Conservation (phyloP, 2,888 invertebrate genomes). For the Loripinus fragilis region DNA sequence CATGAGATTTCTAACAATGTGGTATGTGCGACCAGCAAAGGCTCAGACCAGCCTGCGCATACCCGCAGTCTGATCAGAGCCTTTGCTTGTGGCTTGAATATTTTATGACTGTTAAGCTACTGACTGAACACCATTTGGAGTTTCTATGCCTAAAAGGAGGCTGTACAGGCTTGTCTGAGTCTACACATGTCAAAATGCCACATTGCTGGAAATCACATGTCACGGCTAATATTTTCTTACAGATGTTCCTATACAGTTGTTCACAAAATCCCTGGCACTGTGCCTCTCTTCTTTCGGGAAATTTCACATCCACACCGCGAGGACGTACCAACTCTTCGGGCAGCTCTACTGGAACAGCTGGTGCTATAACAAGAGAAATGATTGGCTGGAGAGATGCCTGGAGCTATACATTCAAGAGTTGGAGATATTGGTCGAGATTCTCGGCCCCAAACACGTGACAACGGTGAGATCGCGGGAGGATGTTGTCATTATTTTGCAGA, state of each 20-base stretch:
- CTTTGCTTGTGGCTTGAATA: too few relatives aligned
- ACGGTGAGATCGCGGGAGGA: slow-evolving; percentile 67
- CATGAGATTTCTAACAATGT: too few relatives aligned
- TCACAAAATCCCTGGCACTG: slow-evolving; percentile 59
- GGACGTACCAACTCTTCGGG: slow-evolving; percentile 65
- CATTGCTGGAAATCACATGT: too few relatives aligned
- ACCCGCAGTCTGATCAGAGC: too few relatives aligned
- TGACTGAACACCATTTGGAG: too few relatives aligned
- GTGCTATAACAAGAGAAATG: slow-evolving; percentile 14
- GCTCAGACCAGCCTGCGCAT: too few relatives aligned
- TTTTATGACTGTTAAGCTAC: too few relatives aligned
- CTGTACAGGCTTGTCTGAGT: too few relatives aligned
- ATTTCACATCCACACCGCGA: slow-evolving; percentile 62
- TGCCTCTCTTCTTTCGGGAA: slow-evolving; percentile 62
- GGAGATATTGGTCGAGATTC: slow-evolving; percentile 61
- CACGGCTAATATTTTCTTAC: too few relatives aligned
- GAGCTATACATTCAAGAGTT: slow-evolving; percentile 59
- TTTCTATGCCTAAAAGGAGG: too few relatives aligned
- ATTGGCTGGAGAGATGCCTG: slow-evolving; percentile 49
- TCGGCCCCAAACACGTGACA: slow-evolving; percentile 62
- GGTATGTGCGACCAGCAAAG: too few relatives aligned
- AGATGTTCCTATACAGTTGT: slow-evolving; percentile 62
- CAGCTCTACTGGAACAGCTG: slow-evolving; percentile 68
- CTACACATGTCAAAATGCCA: too few relatives aligned
- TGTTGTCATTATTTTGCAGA: slow-evolving; percentile 66